These are phyloP conservation scores for Sula dactylatra DNA, from an alignment of 2,113 vertebrate species.

Conservation along the genomic window DNA sequence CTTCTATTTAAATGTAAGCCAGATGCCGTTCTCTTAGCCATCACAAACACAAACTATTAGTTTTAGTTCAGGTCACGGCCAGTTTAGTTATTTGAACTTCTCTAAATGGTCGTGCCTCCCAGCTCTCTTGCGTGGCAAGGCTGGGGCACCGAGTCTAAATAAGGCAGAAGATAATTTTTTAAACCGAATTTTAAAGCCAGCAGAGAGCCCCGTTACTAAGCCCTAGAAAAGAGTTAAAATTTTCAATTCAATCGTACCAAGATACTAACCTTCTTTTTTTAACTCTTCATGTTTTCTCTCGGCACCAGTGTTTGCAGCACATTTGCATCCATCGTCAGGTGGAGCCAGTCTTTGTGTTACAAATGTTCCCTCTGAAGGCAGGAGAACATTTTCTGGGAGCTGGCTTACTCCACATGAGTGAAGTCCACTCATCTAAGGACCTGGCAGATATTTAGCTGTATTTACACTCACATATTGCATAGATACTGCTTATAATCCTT, in stretches of 20 bases:
- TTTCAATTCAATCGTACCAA: rapidly evolving
- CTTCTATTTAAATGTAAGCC: conserved; percentile 46
- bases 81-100: conserved; percentile 61
- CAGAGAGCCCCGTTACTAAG: rapidly evolving
- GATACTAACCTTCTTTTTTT: background rate
- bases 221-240: background rate
- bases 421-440: background rate
- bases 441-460: background rate
- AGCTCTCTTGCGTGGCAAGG: background rate
- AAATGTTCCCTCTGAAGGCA: background rate
- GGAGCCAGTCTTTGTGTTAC: background rate
- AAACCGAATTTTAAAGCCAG: background rate
- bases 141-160: background rate
- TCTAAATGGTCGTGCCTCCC: conserved; percentile 8
- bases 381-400: background rate
- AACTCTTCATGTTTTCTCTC: background rate
- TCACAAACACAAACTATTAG: conserved; percentile 65
- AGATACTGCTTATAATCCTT: background rate
- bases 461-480: background rate
- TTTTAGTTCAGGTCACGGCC: conserved; percentile 62
- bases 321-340: background rate
- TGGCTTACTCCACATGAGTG: background rate
- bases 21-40: conserved; percentile 56
- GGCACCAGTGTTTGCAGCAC: background rate
- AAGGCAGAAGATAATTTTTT: background rate